phyloP scores from a whole-genome alignment of 2,113 vertebrate species.

The Cochlearius cochlearius region DNA sequence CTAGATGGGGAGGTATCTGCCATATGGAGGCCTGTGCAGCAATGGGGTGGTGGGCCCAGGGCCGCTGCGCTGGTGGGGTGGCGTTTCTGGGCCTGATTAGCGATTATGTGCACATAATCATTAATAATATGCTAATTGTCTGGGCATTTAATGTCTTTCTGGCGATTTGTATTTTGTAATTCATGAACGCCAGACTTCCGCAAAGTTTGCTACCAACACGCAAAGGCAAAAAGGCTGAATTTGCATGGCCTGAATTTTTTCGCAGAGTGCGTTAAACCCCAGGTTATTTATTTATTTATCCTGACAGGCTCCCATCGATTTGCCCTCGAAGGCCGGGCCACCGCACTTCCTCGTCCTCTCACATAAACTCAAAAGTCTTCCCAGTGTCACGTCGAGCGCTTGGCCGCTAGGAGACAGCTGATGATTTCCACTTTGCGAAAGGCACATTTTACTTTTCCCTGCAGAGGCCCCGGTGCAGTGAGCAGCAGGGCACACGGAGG shows the following conservation, averaged over 20 bases:
- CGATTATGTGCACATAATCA: accelerated
- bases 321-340: neutral
- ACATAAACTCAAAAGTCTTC: neutral
- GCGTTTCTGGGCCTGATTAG: neutral
- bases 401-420: neutral
- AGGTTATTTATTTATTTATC: neutral
- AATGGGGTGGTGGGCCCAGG: accelerated
- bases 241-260: neutral
- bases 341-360: neutral
- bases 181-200: neutral
- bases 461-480: neutral
- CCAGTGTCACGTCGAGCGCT: accelerated
- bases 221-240: neutral
- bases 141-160: neutral
- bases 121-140: neutral
- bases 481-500: accelerated
- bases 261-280: neutral
- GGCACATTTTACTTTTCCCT: neutral
- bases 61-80: neutral
- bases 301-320: neutral
- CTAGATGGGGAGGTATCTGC: neutral
- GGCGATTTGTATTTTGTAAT: neutral
- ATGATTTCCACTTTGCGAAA: neutral
- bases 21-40: neutral
- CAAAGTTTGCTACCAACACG: neutral